phyloP scores from a whole-genome alignment of 2,113 vertebrate species.

The Platysternon megacephalum region DNA sequence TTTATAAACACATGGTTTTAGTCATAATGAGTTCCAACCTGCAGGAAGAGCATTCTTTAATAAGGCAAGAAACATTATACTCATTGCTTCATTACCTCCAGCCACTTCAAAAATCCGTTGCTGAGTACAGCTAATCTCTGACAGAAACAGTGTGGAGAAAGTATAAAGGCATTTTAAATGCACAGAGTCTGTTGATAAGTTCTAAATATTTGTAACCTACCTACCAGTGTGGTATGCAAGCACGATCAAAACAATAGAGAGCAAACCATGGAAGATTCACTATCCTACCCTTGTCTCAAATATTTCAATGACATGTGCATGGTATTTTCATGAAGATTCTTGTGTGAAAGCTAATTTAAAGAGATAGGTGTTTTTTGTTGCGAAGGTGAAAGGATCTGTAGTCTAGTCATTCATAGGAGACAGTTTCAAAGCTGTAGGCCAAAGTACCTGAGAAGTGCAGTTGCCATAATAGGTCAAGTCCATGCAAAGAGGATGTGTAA shows the following conservation, averaged over 20 bases:
- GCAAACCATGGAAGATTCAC: not conserved
- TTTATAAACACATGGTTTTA: not conserved
- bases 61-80: not conserved
- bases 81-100: not conserved
- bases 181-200: not conserved
- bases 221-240: not conserved
- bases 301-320: rapidly evolving
- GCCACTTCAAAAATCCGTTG: not conserved
- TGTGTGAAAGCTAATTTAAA: not conserved
- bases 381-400: not conserved
- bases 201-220: not conserved
- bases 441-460: not conserved
- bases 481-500: not conserved
- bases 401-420: not conserved
- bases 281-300: not conserved
- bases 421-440: not conserved
- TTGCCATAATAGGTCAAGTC: not conserved
- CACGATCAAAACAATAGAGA: not conserved
- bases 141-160: not conserved
- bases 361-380: rapidly evolving
- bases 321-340: not conserved
- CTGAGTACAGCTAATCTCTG: not conserved
- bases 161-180: not conserved
- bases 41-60: not conserved
- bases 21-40: not conserved